These are phyloP conservation scores for Diabrotica virgifera DNA, from an alignment of 1,140 invertebrate species.

Conservation along the genomic window DNA sequence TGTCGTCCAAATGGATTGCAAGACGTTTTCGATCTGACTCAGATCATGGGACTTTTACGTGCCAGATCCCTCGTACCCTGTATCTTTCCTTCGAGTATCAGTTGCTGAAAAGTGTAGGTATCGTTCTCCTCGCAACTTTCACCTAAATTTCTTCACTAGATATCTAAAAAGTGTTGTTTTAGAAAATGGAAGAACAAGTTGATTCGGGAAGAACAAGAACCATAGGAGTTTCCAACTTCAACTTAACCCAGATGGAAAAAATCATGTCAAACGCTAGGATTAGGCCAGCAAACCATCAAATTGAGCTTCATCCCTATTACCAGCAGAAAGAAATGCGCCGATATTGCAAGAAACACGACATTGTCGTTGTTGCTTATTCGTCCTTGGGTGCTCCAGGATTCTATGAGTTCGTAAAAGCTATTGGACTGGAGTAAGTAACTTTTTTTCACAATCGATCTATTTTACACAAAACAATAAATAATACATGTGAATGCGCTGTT, in stretches of 20 bases:
- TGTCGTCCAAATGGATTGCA: too few relatives aligned
- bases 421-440: constrained; percentile 45
- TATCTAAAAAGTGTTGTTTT: constrained; percentile 28
- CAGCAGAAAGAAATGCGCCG: constrained; percentile 74
- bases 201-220: constrained; percentile 61
- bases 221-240: constrained; percentile 82
- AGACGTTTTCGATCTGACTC: too few relatives aligned
- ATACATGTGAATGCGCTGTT: too few relatives aligned
- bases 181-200: constrained; percentile 75
- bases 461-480: too few relatives aligned
- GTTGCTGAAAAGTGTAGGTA: too few relatives aligned
- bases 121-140: too few relatives aligned
- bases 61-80: too few relatives aligned
- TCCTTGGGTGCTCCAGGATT: constrained; percentile 72
- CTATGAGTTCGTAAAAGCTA: constrained; percentile 43
- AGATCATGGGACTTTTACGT: too few relatives aligned
- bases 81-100: too few relatives aligned
- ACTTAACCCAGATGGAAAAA: constrained; percentile 62
- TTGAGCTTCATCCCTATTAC: constrained; percentile 80
- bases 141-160: too few relatives aligned
- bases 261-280: constrained; percentile 64
- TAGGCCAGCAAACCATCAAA: constrained; percentile 68
- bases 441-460: too few relatives aligned
- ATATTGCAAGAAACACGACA: constrained; percentile 69
- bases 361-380: constrained; percentile 78